phyloP scores from a whole-genome alignment of 2,888 invertebrate species.

The Chymomyza caudatula region DNA sequence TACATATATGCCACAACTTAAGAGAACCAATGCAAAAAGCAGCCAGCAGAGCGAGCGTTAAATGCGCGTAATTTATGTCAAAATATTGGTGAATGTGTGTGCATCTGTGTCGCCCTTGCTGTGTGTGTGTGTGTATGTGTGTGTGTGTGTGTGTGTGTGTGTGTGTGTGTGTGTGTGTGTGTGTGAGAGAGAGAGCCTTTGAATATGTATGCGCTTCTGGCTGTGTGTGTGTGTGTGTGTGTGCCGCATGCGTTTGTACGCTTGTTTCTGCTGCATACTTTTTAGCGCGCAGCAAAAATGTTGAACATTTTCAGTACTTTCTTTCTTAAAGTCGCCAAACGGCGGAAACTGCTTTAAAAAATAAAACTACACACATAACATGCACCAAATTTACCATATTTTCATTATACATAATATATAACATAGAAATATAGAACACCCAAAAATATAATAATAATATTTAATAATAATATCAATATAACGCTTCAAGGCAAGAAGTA shows the following conservation, averaged over 20 bases:
- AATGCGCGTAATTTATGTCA: slow-evolving; percentile 14
- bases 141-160: background rate
- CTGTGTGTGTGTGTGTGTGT: background rate
- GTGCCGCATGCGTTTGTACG: background rate
- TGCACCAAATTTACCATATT: background rate
- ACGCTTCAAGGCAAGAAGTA: slow-evolving; percentile 64
- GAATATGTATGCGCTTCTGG: background rate
- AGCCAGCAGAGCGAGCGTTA: background rate
- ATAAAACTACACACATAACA: background rate
- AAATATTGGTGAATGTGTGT: slow-evolving; percentile 2
- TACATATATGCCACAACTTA: slow-evolving; percentile 27
- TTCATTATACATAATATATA: too few relatives aligned
- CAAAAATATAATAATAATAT: background rate
- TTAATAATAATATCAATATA: background rate
- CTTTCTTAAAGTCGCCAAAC: background rate
- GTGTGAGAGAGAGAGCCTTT: slow-evolving; percentile 13
- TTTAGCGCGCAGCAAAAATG: background rate
- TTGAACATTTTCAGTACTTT: background rate
- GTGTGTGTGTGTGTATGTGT: background rate
- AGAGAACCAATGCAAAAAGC: background rate
- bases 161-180: slow-evolving; percentile 1
- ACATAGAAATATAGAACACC: background rate
- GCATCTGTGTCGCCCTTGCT: background rate
- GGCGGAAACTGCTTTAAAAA: background rate
- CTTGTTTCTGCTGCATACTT: slow-evolving; percentile 6